phyloP scores from a whole-genome alignment of 2,113 vertebrate genomes.

The Amblyopsis rosae region DNA sequence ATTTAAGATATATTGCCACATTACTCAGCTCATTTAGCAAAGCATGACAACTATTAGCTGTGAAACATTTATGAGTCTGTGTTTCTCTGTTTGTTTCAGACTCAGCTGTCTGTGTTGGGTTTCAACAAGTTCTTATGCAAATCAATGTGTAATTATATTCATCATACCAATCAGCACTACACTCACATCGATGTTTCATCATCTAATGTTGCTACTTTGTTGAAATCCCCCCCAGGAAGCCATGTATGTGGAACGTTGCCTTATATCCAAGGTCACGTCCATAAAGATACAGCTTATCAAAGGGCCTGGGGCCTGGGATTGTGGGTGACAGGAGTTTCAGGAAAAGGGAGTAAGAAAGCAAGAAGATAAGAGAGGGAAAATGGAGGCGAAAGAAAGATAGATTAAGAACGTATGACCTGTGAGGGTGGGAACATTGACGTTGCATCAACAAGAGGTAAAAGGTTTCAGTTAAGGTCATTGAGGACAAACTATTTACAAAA shows the following conservation, averaged over 20 bases:
- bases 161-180: too few species aligned
- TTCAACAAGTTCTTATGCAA: too few species aligned
- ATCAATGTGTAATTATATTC: too few species aligned
- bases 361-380: not conserved
- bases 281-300: constrained; percentile 29
- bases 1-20: too few species aligned
- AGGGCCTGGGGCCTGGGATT: not conserved
- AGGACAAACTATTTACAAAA: constrained; percentile 46
- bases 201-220: constrained; percentile 9
- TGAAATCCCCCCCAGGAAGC: constrained; percentile 14
- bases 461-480: constrained; percentile 12
- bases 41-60: too few species aligned
- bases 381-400: constrained; percentile 4
- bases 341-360: constrained; percentile 4
- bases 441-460: constrained; percentile 38
- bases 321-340: constrained; percentile 3
- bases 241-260: constrained; percentile 23
- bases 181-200: not conserved
- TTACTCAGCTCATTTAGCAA: too few species aligned
- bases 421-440: constrained; percentile 6
- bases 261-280: constrained; percentile 27
- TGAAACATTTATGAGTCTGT: too few species aligned
- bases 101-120: too few species aligned
- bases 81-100: too few species aligned
- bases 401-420: constrained; percentile 10